A percentile compares a stretch with the other conserved stretches of the same genome.
Conservation (phyloP, 2,888 invertebrate genomes). For the Acanthoscelides obtectus region DNA sequence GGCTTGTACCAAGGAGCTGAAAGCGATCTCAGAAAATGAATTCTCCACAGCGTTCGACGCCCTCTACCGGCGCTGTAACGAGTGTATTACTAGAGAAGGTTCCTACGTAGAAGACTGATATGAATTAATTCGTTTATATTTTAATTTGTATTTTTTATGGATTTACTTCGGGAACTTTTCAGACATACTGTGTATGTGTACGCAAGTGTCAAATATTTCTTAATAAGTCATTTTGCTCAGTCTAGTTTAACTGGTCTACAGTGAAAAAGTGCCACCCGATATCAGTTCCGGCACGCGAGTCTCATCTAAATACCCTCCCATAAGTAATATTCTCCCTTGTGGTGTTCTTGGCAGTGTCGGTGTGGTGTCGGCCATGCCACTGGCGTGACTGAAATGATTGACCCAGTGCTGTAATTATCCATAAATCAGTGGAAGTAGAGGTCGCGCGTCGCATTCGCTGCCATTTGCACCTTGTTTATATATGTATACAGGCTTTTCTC, state of each 20-base stretch:
- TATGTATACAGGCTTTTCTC: neutral
- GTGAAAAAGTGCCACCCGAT: conserved; percentile 30
- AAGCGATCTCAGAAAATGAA: too few relatives aligned
- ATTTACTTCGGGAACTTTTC: too few relatives aligned
- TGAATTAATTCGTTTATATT: too few relatives aligned
- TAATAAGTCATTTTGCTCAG: neutral
- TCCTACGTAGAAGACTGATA: too few relatives aligned
- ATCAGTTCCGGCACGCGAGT: conserved; percentile 28
- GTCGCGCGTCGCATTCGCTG: neutral
- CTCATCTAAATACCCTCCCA: conserved; percentile 35
- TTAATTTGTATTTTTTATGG: too few relatives aligned
- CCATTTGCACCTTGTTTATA: neutral
- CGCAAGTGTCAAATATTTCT: too few relatives aligned
- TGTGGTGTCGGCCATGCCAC: conserved; percentile 4
- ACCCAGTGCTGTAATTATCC: conserved; percentile 27
- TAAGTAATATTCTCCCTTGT: conserved; percentile 27
- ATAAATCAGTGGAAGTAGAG: conserved; percentile 23
- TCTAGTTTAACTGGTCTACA: conserved; percentile 8
- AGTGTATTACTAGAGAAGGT: too few relatives aligned
- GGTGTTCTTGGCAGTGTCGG: neutral
- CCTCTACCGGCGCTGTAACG: too few relatives aligned
- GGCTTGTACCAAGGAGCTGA: too few relatives aligned
- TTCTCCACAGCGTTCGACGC: too few relatives aligned
- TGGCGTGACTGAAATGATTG: conserved; percentile 34
- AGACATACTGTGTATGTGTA: too few relatives aligned